Evolutionary conservation across 1,140 invertebrate species (phyloP).

Genomic region (Melanaphis sacchari): DNA sequence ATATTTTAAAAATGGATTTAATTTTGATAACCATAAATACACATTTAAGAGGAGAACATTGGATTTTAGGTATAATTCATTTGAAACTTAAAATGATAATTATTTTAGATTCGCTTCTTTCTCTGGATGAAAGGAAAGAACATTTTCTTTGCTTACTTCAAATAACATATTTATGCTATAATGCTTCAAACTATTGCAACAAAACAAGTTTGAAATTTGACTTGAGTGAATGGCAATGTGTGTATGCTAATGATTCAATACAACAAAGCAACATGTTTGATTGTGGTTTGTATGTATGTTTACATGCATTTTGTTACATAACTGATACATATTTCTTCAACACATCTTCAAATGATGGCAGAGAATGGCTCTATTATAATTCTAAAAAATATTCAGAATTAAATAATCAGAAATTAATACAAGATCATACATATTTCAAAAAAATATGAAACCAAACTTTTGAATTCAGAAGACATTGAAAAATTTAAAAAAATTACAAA

Average conservation of each 20-base stretch:
- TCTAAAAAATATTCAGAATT: too few relatives aligned
- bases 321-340: too few relatives aligned
- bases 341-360: not conserved
- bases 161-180: not conserved
- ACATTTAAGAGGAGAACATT: not conserved
- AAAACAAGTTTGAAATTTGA: not conserved
- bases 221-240: not conserved
- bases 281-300: too few relatives aligned
- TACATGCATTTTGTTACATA: too few relatives aligned
- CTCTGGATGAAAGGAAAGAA: not conserved
- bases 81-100: not conserved
- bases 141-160: not conserved
- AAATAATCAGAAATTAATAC: too few relatives aligned
- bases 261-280: too few relatives aligned
- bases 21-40: not conserved
- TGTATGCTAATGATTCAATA: not conserved
- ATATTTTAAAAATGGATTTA: not conserved
- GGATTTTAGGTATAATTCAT: not conserved
- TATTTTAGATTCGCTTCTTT: not conserved
- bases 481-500: too few relatives aligned
- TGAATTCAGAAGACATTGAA: too few relatives aligned
- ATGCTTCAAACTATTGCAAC: not conserved
- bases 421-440: too few relatives aligned
- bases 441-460: too few relatives aligned
- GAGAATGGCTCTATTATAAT: too few relatives aligned